A percentile compares a stretch with the other conserved stretches of the same genome.
Conservation (phyloP, 1,140 invertebrate genomes). For the Drosophila gunungcola region DNA sequence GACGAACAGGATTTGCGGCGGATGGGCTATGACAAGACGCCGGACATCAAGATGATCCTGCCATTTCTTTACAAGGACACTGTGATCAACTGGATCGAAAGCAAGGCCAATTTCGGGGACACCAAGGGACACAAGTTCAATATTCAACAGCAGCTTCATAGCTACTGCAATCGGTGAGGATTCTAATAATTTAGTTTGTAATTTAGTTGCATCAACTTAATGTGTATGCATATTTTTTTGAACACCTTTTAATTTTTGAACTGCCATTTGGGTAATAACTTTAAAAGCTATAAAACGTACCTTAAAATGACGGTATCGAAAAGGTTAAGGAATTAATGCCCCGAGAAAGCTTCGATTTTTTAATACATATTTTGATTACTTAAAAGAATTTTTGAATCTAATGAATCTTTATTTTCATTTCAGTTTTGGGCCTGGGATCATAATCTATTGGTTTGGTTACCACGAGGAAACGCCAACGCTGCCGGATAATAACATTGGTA, state of each 20-base stretch:
- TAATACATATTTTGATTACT: too few relatives aligned
- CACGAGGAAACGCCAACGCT: conserved; percentile 88
- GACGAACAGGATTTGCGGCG: conserved; percentile 92
- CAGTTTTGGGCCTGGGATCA: conserved; percentile 96
- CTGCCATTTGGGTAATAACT: too few relatives aligned
- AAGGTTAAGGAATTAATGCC: too few relatives aligned
- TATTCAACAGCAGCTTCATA: conserved; percentile 93
- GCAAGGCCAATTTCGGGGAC: conserved; percentile 97
- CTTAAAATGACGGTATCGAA: too few relatives aligned
- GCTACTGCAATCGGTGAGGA: conserved; percentile 94
- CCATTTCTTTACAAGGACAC: conserved; percentile 94
- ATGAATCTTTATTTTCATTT: not conserved
- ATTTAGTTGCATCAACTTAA: too few relatives aligned
- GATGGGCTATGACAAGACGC: conserved; percentile 97
- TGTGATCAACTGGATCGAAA: conserved; percentile 98
- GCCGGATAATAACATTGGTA: conserved; percentile 87
- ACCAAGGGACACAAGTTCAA: conserved; percentile 92
- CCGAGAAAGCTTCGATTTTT: too few relatives aligned
- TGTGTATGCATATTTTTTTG: too few relatives aligned
- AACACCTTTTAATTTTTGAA: too few relatives aligned
- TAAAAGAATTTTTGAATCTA: too few relatives aligned
- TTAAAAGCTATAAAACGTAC: too few relatives aligned
- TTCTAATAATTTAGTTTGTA: too few relatives aligned
- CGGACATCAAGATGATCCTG: conserved; percentile 95
- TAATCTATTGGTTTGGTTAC: conserved; percentile 98